A percentile compares a stretch with the other conserved stretches of the same genome.
phyloP scores from a whole-genome alignment of 2,797 vertebrate genomes.

The Iguana delicatissima region DNA sequence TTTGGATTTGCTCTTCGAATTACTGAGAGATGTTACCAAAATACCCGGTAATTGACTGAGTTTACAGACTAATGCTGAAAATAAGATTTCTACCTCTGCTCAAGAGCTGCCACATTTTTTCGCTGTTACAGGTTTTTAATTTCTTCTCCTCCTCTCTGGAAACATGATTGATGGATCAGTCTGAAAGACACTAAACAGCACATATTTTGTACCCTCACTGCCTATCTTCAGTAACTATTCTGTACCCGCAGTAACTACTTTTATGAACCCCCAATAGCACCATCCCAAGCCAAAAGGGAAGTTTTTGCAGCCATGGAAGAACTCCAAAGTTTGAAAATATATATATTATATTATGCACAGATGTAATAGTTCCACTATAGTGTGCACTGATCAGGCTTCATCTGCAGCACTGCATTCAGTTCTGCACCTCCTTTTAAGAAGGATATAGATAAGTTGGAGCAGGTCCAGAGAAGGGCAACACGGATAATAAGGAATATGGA shows the following conservation, averaged over 20 bases:
- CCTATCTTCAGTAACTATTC: neutral
- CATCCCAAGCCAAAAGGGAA: neutral
- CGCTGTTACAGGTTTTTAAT: neutral
- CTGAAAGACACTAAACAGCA: neutral
- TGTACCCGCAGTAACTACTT: neutral
- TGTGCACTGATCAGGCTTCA: too few species aligned
- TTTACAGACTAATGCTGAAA: slow-evolving; percentile 23
- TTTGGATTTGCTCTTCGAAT: slow-evolving; percentile 92
- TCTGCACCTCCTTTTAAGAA: too few species aligned
- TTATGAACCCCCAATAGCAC: neutral
- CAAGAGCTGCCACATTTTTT: too few species aligned
- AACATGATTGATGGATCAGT: too few species aligned
- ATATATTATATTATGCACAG: neutral
- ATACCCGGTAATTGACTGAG: slow-evolving; percentile 85
- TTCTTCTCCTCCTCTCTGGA: neutral
- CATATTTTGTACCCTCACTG: neutral
- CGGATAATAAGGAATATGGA: too few species aligned
- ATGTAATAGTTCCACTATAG: too few species aligned
- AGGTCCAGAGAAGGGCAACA: too few species aligned
- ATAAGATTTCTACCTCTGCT: neutral
- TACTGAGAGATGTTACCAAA: slow-evolving; percentile 90
- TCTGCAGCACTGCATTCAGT: too few species aligned
- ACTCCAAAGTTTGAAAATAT: neutral
- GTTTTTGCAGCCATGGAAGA: neutral
- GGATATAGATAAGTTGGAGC: too few species aligned